Conservation (phyloP, 37 sponge, comb jelly and placozoan genomes). For the Eunapius fragilis region DNA sequence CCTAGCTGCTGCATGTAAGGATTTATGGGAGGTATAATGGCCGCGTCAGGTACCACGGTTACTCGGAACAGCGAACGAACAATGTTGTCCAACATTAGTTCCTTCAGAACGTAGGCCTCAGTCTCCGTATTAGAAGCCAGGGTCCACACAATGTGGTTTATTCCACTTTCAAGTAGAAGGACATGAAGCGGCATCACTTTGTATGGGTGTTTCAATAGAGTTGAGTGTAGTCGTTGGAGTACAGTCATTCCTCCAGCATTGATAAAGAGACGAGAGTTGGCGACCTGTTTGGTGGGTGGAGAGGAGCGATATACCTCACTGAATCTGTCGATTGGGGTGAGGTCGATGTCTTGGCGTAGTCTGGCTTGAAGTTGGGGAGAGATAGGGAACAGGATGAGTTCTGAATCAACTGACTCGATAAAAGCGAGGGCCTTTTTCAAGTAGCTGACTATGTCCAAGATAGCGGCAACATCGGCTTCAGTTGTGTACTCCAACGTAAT, state of each 20-base stretch:
- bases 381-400: not conserved
- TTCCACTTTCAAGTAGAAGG: not conserved
- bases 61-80: too few species aligned
- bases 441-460: not conserved
- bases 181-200: not conserved
- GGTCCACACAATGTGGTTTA: too few species aligned
- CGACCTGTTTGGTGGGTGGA: not conserved
- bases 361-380: not conserved
- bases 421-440: slow-evolving; percentile 1
- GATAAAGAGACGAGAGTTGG: slow-evolving; percentile 30
- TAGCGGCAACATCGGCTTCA: slow-evolving; percentile 5
- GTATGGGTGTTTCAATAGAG: slow-evolving; percentile 11
- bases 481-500: slow-evolving; percentile 10
- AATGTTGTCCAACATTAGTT: too few species aligned
- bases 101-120: too few species aligned
- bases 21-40: too few species aligned
- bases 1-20: too few species aligned
- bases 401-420: not conserved
- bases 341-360: not conserved
- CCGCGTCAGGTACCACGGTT: too few species aligned
- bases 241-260: not conserved
- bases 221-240: slow-evolving; percentile 5
- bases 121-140: too few species aligned
- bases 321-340: not conserved
- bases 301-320: not conserved